Evolutionary conservation across 2,113 vertebrate genomes (phyloP).

Genomic region (Pavo muticus): DNA sequence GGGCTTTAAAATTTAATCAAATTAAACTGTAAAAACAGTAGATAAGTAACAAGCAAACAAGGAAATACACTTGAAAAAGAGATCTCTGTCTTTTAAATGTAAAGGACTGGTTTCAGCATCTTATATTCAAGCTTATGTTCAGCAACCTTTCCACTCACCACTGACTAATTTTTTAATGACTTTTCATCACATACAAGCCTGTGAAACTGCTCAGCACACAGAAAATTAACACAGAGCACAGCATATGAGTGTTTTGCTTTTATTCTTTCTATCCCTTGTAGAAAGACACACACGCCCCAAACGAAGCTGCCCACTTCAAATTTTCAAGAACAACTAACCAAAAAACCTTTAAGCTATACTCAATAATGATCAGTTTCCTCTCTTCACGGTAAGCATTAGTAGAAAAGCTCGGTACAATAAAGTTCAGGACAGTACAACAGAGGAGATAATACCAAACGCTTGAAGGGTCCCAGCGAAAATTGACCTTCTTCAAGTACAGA

Average conservation of each 20-base stretch:
- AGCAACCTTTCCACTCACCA: not conserved
- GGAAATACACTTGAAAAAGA: not conserved
- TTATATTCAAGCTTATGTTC: not conserved
- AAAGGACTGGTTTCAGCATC: not conserved
- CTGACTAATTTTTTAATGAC: not conserved
- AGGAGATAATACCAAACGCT: not conserved
- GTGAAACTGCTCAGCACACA: not conserved
- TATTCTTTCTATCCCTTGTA: not conserved
- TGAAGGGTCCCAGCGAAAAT: not conserved
- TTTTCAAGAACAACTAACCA: not conserved
- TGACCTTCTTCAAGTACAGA: conserved; percentile 17
- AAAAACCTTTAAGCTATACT: not conserved
- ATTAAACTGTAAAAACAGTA: not conserved
- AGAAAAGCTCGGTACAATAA: not conserved
- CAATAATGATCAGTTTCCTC: not conserved
- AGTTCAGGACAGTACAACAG: not conserved
- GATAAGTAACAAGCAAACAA: not conserved
- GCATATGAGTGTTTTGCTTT: not conserved
- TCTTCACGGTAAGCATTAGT: not conserved
- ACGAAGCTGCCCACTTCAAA: not conserved
- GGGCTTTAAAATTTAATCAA: not conserved
- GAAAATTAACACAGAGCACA: accelerated
- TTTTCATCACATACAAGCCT: not conserved
- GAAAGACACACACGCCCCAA: not conserved
- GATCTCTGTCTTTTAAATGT: not conserved